Percentiles rank a stretch among this genome's conserved stretches.
Conservation (phyloP, 2,888 invertebrate genomes). For the Caradrina kadenii region DNA sequence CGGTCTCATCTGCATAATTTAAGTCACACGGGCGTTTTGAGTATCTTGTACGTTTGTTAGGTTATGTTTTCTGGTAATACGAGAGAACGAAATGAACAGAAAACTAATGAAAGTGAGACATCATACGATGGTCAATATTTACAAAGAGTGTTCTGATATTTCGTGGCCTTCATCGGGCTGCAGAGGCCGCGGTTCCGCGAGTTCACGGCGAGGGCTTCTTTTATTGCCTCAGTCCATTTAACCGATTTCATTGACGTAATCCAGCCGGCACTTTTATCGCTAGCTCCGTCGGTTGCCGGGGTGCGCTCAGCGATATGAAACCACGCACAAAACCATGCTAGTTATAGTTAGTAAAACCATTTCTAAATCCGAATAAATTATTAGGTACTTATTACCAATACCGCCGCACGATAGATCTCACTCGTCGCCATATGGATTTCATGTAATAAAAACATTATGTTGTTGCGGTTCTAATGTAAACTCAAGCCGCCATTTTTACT, state of each 20-base stretch:
- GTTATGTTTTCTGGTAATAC: background rate
- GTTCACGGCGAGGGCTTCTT: slow-evolving; percentile 88
- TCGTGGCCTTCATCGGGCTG: slow-evolving; percentile 77
- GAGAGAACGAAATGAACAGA: background rate
- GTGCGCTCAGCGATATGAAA: slow-evolving; percentile 59
- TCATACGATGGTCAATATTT: slow-evolving; percentile 54
- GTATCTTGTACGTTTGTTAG: background rate
- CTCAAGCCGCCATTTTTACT: slow-evolving; percentile 34
- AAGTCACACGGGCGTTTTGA: slow-evolving; percentile 16
- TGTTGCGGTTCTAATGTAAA: slow-evolving; percentile 44
- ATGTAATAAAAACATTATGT: slow-evolving; percentile 32
- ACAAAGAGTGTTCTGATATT: slow-evolving; percentile 58
- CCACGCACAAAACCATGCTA: slow-evolving; percentile 40
- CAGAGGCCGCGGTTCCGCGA: slow-evolving; percentile 65
- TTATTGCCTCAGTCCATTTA: slow-evolving; percentile 85
- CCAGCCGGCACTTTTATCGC: slow-evolving; percentile 74
- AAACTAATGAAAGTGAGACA: slow-evolving; percentile 2
- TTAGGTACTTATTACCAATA: slow-evolving; percentile 21
- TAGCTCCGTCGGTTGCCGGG: slow-evolving; percentile 60
- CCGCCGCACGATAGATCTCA: slow-evolving; percentile 41
- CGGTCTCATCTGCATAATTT: slow-evolving; percentile 43
- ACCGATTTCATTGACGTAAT: slow-evolving; percentile 86
- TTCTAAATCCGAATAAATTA: slow-evolving; percentile 53
- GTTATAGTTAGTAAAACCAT: slow-evolving; percentile 35
- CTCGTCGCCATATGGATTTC: slow-evolving; percentile 42